Evolutionary conservation across 2,113 vertebrate genomes (phyloP).

Genomic region (Diphyllodes magnificus): DNA sequence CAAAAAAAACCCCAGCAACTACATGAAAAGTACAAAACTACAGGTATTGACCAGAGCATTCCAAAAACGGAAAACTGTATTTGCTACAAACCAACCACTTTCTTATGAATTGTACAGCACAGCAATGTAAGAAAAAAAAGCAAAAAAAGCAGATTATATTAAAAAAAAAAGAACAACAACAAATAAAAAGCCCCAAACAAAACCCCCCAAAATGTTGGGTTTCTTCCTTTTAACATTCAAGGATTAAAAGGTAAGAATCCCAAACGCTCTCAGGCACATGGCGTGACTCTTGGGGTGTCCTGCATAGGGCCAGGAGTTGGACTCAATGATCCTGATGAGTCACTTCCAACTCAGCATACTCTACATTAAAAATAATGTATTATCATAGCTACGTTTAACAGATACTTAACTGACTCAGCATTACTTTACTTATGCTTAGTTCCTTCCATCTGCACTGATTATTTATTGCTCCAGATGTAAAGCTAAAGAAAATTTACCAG

Average conservation of each 20-base stretch:
- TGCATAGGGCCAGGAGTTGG: neutral
- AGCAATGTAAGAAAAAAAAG: neutral
- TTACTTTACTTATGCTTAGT: neutral
- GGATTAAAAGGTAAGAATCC: neutral
- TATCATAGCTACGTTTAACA: neutral
- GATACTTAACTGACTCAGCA: neutral
- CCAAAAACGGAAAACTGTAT: neutral
- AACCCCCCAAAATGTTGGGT: rapidly evolving
- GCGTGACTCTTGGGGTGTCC: neutral
- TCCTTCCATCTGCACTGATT: neutral
- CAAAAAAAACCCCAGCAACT: neutral
- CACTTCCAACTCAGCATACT: neutral
- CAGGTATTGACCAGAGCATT: neutral
- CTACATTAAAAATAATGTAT: neutral
- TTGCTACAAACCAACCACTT: neutral
- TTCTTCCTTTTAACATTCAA: neutral
- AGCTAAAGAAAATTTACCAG: neutral
- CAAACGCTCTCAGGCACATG: neutral
- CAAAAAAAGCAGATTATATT: neutral
- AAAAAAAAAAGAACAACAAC: rapidly evolving
- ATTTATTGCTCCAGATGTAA: neutral
- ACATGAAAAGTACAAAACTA: neutral
- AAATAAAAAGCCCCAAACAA: neutral
- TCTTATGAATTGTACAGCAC: neutral
- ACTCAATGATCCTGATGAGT: neutral